Base-by-base conservation (phyloP, 2,113 vertebrate genomes). In the Penelope pileata region DNA sequence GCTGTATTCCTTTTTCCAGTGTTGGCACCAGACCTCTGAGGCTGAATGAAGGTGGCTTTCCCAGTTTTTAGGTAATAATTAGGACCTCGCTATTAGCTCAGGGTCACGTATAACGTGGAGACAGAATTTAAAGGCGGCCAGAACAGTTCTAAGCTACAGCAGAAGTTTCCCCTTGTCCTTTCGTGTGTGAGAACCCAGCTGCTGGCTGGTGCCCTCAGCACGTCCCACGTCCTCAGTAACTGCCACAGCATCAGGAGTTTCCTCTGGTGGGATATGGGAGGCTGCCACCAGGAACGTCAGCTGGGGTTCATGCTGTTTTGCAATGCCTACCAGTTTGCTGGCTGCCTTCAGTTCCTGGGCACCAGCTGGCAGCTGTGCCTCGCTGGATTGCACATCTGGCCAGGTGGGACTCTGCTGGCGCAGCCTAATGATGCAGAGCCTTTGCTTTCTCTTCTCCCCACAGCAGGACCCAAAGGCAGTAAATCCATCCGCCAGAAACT, bases 401-500 rank as follows among this genome's bases (percentile, higher is more conserved):
- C 24, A 30, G 43, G 34, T 32, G 54, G n/a, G 34, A 12, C 50
- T 1, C 4, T 16, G 1, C 66, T 21, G 5, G 40, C 10, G 5
- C 43, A 50, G 17, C 38, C 30, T 10, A 4, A 4, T 3, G 56
- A 29, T 12, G 6, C 48, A 34, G 47, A 79, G 6, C 50, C 38
- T 66, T 34, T 36, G 40, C 27, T 66, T 51, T 40, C 47, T 50
- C 59, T 40, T 50, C 58, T 60, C 53, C 42, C 70, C 14, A 0
- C 70, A 99, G 98, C 96, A 87, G 97, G 83, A 42, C 97, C 84
- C n/a, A 99, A 98, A 70, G 96, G 98, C 62, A 97, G 95, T 32
- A 99, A 98, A 92, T 98, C 98, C 3, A 95, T 99, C 51, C 94
- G 98, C 60, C 97, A 98, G 95, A 99, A 98, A 83, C 98, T 99